These are phyloP conservation scores for Jaculus jaculus DNA, from an alignment of 2,113 vertebrate species.

Conservation along the genomic window DNA sequence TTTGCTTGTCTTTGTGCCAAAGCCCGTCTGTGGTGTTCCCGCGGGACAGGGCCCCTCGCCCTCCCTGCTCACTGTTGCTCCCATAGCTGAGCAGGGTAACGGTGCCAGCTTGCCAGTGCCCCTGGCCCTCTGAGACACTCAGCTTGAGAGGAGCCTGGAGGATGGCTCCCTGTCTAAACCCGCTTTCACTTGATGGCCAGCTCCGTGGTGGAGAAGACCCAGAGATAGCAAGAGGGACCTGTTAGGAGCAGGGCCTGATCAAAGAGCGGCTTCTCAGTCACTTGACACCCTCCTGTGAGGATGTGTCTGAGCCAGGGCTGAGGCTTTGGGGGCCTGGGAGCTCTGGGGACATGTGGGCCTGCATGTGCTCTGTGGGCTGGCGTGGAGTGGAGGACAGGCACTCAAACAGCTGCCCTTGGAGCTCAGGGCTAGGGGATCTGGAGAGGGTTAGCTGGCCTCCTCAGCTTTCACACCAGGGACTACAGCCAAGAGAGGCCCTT, in stretches of 20 bases:
- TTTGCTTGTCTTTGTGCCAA: constrained; percentile 42
- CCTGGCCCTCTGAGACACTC: background rate
- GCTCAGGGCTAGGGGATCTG: constrained; percentile 35
- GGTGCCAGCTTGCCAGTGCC: background rate
- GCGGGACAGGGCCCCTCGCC: background rate
- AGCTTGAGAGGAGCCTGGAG: background rate
- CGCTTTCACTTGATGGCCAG: background rate
- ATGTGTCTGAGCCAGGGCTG: background rate
- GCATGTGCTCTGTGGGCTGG: background rate
- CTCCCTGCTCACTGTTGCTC: background rate
- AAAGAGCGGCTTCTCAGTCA: constrained; percentile 60
- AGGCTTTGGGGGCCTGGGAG: constrained; percentile 11
- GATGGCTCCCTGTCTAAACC: background rate
- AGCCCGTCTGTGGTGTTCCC: background rate
- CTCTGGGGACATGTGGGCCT: constrained; percentile 49
- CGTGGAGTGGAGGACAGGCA: background rate
- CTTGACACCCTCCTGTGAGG: constrained; percentile 31
- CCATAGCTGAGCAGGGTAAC: background rate
- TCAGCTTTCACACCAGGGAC: constrained; percentile 48
- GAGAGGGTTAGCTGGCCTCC: background rate
- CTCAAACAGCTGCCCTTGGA: constrained; percentile 45
- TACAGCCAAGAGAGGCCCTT: constrained; percentile 50
- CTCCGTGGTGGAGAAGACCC: constrained; percentile 11
- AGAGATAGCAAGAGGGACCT: background rate
- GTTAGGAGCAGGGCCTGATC: constrained; percentile 49